Conservation (phyloP, 2,888 invertebrate genomes). For the Tetramorium bicarinatum region DNA sequence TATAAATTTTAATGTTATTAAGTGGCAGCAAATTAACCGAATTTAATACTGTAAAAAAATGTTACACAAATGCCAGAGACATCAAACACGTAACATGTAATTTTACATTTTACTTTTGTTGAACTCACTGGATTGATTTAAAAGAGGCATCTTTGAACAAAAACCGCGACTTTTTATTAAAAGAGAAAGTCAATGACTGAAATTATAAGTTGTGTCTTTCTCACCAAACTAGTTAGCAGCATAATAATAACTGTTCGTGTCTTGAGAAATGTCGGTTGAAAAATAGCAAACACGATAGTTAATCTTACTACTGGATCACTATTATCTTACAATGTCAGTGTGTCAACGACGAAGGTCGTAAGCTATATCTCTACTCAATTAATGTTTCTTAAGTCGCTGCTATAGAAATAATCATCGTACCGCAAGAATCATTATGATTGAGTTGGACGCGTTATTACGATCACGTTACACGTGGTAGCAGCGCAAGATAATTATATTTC, state of each 20-base stretch:
- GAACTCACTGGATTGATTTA: constrained; percentile 10
- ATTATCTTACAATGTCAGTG: constrained; percentile 26
- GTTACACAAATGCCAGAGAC: neutral
- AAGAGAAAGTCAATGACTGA: constrained; percentile 18
- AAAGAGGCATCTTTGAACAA: constrained; percentile 6
- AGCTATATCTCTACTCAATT: constrained; percentile 23
- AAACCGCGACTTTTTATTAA: neutral
- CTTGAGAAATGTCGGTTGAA: constrained; percentile 37
- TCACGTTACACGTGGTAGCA: constrained; percentile 12
- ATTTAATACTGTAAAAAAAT: neutral
- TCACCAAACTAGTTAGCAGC: constrained; percentile 3
- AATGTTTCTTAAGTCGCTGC: constrained; percentile 29
- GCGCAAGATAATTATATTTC: constrained; percentile 37
- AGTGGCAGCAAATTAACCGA: neutral
- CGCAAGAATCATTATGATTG: constrained; percentile 25
- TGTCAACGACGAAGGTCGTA: constrained; percentile 44
- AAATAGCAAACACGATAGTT: constrained; percentile 36
- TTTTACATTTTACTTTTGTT: constrained; percentile 13
- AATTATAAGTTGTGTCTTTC: constrained; percentile 28
- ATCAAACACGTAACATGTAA: neutral
- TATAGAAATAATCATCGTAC: constrained; percentile 22
- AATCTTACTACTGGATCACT: neutral
- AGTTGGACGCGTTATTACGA: constrained; percentile 27
- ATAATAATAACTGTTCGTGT: constrained; percentile 30
- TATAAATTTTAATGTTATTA: neutral